Conservation (phyloP, 2,113 vertebrate genomes). For the Nothocercus julius region DNA sequence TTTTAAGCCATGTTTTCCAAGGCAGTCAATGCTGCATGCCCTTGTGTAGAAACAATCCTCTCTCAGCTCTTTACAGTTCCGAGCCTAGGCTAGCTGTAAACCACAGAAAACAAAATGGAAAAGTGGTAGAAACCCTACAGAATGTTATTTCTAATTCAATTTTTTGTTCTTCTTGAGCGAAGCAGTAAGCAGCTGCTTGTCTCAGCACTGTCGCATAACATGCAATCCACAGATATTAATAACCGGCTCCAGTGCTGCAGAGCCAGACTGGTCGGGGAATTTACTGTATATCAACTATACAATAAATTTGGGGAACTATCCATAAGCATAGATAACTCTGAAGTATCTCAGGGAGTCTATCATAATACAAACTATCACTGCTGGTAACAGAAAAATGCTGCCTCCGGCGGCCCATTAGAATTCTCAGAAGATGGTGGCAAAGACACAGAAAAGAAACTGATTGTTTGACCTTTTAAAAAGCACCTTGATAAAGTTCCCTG, state of each 20-base stretch:
- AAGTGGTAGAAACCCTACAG: neutral
- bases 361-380: neutral
- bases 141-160: neutral
- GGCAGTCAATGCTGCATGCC: neutral
- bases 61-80: neutral
- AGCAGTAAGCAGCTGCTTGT: neutral
- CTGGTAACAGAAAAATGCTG: neutral
- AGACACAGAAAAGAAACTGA: neutral
- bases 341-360: neutral
- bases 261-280: no score
- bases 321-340: neutral
- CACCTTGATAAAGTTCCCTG: neutral
- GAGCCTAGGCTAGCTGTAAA: neutral
- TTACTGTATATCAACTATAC: neutral
- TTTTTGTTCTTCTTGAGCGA: neutral
- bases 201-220: neutral
- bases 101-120: neutral
- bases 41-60: neutral
- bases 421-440: neutral
- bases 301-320: neutral
- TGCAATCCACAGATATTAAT: neutral
- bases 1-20: neutral
- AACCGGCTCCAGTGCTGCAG: neutral
- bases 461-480: neutral
- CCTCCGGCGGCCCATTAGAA: neutral